phyloP scores from a whole-genome alignment of 1,140 invertebrate genomes.

The Ylistrum balloti region DNA sequence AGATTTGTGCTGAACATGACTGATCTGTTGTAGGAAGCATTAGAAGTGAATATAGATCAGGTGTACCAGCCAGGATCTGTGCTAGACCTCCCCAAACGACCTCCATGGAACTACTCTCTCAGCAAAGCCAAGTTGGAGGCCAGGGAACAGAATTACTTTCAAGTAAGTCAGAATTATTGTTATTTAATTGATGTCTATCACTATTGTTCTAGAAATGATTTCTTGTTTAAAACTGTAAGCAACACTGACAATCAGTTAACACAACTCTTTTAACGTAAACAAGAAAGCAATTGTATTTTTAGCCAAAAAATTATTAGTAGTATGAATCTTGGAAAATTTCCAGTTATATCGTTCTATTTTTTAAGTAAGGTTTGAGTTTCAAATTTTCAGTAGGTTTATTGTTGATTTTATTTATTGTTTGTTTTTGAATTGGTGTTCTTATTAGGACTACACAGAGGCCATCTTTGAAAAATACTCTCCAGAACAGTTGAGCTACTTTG shows the following conservation, averaged over 20 bases:
- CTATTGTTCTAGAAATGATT: neutral
- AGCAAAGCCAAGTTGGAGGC: conserved; percentile 88
- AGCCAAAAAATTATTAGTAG: too few relatives aligned
- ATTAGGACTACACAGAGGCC: conserved; percentile 86
- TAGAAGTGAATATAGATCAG: conserved; percentile 88
- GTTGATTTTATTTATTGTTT: too few relatives aligned
- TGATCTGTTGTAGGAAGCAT: conserved; percentile 65
- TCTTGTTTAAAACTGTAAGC: too few relatives aligned
- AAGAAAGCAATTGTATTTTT: too few relatives aligned
- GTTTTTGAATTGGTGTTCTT: too few relatives aligned
- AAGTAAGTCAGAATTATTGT: conserved; percentile 64
- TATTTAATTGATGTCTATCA: neutral
- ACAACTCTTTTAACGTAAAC: too few relatives aligned
- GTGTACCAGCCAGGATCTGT: conserved; percentile 87
- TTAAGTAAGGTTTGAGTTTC: too few relatives aligned
- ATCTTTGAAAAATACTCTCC: conserved; percentile 84
- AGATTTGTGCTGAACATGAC: neutral
- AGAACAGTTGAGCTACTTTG: conserved; percentile 89
- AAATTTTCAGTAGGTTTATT: too few relatives aligned
- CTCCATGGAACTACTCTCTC: conserved; percentile 90
- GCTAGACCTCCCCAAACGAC: conserved; percentile 91
- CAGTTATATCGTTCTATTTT: too few relatives aligned
- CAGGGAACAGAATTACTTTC: conserved; percentile 82
- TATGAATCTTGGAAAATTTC: too few relatives aligned
- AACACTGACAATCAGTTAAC: too few relatives aligned